Conservation (phyloP, 2,888 invertebrate genomes). For the Phasia obesa region DNA sequence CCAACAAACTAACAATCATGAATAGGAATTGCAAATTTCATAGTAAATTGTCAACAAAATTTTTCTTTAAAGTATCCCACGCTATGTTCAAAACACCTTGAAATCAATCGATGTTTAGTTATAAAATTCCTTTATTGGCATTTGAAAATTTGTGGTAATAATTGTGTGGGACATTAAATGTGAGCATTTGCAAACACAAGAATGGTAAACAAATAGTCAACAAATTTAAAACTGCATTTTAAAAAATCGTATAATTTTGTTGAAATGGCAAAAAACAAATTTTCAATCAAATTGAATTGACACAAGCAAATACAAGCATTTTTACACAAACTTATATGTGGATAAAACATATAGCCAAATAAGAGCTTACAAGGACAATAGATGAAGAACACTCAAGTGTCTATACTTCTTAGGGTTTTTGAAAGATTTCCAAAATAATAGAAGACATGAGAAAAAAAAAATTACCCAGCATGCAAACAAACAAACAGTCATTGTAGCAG, state of each 20-base stretch:
- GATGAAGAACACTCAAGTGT: constrained; percentile 24
- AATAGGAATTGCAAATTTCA: too few species aligned
- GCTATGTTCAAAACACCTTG: background rate
- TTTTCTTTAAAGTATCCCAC: too few species aligned
- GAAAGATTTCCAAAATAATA: too few species aligned
- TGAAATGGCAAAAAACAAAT: constrained; percentile 2
- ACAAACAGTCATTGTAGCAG: too few species aligned
- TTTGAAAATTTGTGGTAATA: background rate
- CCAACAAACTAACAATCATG: too few species aligned
- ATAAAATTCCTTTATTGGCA: background rate
- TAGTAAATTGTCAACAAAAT: too few species aligned
- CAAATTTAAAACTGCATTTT: background rate
- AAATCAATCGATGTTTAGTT: background rate
- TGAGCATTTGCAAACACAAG: background rate
- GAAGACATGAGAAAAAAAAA: too few species aligned
- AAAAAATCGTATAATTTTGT: constrained; percentile 7
- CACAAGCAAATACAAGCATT: constrained; percentile 4
- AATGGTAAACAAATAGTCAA: background rate
- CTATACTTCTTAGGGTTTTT: background rate
- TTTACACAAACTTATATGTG: background rate
- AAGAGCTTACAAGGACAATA: constrained; percentile 42
- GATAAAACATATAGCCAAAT: constrained; percentile 25
- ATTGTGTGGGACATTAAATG: too few species aligned
- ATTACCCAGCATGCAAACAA: too few species aligned
- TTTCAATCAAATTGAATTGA: constrained; percentile 41